Evolutionary conservation across 2,888 invertebrate species (phyloP), one percentile per base, ranked within the genome.

Genomic region (Cyclophora albipunctata): DNA sequence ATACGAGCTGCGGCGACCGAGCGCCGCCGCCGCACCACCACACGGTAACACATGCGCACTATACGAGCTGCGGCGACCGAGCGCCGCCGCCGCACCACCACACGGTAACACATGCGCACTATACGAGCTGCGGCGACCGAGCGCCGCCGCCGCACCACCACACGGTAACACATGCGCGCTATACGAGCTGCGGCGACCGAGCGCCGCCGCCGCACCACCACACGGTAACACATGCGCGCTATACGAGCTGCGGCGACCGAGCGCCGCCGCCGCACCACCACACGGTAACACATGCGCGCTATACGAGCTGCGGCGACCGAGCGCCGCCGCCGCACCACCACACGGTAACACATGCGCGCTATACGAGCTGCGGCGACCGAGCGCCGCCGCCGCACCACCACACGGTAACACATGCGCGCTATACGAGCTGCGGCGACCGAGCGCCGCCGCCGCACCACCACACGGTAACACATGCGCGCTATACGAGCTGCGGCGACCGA

Each of bases 21-120:
- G 89, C 90, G 34, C 89, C 90, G 73, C 88, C 90, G 57, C 67
- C 70, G 51, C 72, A 67, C n/a, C 72, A 73, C 45, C 69, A 70
- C 51, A 50, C 71, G 45, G 74, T 75, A 46, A 57, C 58, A 2
- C 20, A 20, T 20, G 1, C 20, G 2, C 20, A 20, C 20, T 20
- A 20, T 20, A 20, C 20, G 20, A 20, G 20, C 20, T 20, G 20
- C 20, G 20, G 20, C 20, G 20, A 20, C 64, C 83, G 87, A 49
- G 89, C 90, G 34, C 89, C 90, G 73, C 88, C 90, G 57, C 67
- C 70, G 51, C 72, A 67, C n/a, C 72, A 73, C 45, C 69, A 70
- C 51, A 50, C 71, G 45, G 74, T 75, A 46, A 57, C 58, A 2
- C 20, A 20, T 20, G 1, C 20, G 2, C 20, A 20, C 20, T 20